phyloP scores from a whole-genome alignment of 1,140 invertebrate species.

The Capitella teleta region DNA sequence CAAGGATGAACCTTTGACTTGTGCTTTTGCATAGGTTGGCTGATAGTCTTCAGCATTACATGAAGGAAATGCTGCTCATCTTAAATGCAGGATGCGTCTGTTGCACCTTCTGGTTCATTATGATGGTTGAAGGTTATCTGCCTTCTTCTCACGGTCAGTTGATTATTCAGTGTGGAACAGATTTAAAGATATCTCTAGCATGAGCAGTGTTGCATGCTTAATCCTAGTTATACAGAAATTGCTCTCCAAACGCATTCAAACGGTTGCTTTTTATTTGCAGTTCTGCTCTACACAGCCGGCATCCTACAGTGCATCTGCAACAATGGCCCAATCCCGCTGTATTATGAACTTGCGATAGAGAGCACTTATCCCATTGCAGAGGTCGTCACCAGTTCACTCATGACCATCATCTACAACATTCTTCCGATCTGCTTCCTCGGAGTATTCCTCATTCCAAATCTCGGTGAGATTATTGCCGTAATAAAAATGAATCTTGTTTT shows the following conservation, averaged over 20 bases:
- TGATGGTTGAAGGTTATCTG: constrained; percentile 8
- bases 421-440: constrained; percentile 38
- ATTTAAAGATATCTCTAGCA: not conserved
- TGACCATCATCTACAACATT: constrained; percentile 42
- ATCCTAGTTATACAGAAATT: not conserved
- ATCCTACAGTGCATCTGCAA: constrained; percentile 36
- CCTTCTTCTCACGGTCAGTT: no score
- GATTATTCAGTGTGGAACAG: not conserved
- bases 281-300: constrained; percentile 19
- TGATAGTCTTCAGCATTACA: constrained; percentile 18
- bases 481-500: not conserved
- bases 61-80: constrained; percentile 20
- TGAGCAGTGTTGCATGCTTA: not conserved
- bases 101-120: constrained; percentile 10
- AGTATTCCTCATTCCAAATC: constrained; percentile 38
- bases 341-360: constrained; percentile 45
- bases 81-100: constrained; percentile 12
- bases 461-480: constrained; percentile 17
- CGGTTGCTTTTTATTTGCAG: constrained; percentile 13
- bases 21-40: constrained; percentile 19
- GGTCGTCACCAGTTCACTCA: constrained; percentile 42
- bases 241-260: not conserved
- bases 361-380: constrained; percentile 45
- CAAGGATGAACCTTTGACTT: not conserved
- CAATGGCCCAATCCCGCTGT: constrained; percentile 42